phyloP scores from a whole-genome alignment of 2,113 vertebrate genomes.

The Loxodonta africana region DNA sequence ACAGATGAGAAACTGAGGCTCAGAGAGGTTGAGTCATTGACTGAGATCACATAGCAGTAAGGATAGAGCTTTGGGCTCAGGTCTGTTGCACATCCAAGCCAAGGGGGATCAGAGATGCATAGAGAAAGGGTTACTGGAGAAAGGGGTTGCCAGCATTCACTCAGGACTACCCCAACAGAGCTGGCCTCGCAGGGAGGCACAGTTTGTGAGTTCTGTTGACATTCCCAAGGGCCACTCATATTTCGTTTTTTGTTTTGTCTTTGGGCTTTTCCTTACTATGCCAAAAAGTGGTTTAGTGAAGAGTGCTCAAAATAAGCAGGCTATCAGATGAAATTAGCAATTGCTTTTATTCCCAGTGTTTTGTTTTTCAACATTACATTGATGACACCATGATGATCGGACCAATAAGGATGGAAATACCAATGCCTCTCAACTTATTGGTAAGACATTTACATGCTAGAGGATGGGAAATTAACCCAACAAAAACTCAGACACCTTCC shows the following conservation, averaged over 20 bases:
- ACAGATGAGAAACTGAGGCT: not conserved
- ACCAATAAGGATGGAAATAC: too few relatives aligned
- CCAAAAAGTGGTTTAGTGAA: not conserved
- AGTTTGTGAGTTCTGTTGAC: not conserved
- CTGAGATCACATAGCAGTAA: not conserved
- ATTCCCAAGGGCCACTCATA: not conserved
- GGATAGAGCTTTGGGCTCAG: not conserved
- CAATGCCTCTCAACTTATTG: too few relatives aligned
- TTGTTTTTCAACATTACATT: not conserved
- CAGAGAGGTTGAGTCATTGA: not conserved
- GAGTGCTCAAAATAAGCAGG: not conserved
- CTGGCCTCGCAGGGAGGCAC: not conserved
- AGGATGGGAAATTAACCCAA: too few relatives aligned
- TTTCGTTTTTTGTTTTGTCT: not conserved
- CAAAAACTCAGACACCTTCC: too few relatives aligned
- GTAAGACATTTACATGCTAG: too few relatives aligned
- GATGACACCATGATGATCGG: too few relatives aligned
- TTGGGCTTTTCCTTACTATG: not conserved
- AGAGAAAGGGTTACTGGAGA: not conserved
- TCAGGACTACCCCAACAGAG: too few relatives aligned
- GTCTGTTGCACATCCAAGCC: not conserved
- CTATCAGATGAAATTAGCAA: not conserved
- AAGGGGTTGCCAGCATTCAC: not conserved
- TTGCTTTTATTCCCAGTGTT: not conserved
- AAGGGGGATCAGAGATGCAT: not conserved